Conservation (phyloP, 2,888 invertebrate species). For the Cephus pulcher region DNA sequence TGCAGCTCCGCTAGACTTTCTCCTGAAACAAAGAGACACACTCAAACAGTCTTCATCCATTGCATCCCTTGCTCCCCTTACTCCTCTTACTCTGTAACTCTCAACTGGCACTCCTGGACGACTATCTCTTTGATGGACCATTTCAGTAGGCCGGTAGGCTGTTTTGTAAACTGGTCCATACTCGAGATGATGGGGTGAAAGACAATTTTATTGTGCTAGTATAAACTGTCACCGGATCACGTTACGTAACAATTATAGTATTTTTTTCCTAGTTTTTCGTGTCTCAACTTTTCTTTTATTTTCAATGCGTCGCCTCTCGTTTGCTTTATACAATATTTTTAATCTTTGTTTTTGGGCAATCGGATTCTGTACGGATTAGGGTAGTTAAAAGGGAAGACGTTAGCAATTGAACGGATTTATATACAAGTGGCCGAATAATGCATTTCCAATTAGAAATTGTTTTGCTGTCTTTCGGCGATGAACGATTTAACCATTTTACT, state of each 20-base stretch:
- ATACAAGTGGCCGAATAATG: too few relatives aligned
- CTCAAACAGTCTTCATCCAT: conserved; percentile 37
- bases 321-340: neutral
- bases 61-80: neutral
- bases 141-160: neutral
- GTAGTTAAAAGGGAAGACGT: too few relatives aligned
- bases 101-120: neutral
- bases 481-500: too few relatives aligned
- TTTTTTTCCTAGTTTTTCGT: neutral
- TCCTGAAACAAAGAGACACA: conserved; percentile 66
- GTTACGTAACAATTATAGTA: neutral
- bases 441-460: too few relatives aligned
- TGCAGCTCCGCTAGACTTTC: conserved; percentile 74
- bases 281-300: too few relatives aligned
- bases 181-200: neutral
- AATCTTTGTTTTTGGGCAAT: too few relatives aligned
- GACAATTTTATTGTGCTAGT: neutral
- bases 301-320: too few relatives aligned
- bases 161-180: too few relatives aligned
- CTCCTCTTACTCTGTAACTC: neutral
- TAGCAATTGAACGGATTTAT: too few relatives aligned
- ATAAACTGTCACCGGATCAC: neutral
- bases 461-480: too few relatives aligned
- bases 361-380: too few relatives aligned
- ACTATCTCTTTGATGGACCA: neutral